phyloP scores from a whole-genome alignment of 2,888 invertebrate species.

The Drosophila putrida region DNA sequence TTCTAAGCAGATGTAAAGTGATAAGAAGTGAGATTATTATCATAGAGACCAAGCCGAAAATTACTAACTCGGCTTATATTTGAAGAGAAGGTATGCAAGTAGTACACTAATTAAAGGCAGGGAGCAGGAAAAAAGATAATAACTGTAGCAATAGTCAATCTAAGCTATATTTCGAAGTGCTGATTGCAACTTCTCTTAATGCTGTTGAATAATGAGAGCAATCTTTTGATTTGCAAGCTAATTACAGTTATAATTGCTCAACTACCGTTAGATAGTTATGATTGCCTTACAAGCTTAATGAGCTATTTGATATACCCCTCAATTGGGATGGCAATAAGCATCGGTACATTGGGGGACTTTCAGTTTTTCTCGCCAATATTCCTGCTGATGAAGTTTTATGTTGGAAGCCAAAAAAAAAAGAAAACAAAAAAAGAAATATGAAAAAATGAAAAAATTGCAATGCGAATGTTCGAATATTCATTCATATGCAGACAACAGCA shows the following conservation, averaged over 20 bases:
- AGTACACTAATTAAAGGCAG: not conserved
- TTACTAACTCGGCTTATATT: too few species aligned
- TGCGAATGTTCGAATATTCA: slow-evolving; percentile 75
- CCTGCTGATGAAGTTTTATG: slow-evolving; percentile 77
- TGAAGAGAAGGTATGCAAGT: too few species aligned
- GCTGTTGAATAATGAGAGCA: not conserved
- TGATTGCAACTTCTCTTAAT: not conserved
- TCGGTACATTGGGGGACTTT: slow-evolving; percentile 56
- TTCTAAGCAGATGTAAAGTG: not conserved
- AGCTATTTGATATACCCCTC: slow-evolving; percentile 21
- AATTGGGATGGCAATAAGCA: slow-evolving; percentile 25
- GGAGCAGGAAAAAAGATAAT: not conserved
- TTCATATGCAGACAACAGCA: slow-evolving; percentile 73
- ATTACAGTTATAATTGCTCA: not conserved
- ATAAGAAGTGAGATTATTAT: not conserved
- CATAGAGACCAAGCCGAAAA: too few species aligned
- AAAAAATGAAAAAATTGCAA: slow-evolving; percentile 8
- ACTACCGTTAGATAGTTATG: not conserved
- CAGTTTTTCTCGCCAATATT: slow-evolving; percentile 75
- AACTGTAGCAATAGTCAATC: not conserved
- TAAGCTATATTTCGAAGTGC: not conserved
- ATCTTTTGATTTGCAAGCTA: not conserved
- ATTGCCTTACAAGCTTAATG: slow-evolving; percentile 24
- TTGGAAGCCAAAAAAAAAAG: slow-evolving; percentile 47
- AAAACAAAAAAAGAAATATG: not conserved